Percentiles rank a stretch among this genome's conserved stretches.
Evolutionary conservation across 2,888 invertebrate species (phyloP).

Genomic region (Hartigia nigra): DNA sequence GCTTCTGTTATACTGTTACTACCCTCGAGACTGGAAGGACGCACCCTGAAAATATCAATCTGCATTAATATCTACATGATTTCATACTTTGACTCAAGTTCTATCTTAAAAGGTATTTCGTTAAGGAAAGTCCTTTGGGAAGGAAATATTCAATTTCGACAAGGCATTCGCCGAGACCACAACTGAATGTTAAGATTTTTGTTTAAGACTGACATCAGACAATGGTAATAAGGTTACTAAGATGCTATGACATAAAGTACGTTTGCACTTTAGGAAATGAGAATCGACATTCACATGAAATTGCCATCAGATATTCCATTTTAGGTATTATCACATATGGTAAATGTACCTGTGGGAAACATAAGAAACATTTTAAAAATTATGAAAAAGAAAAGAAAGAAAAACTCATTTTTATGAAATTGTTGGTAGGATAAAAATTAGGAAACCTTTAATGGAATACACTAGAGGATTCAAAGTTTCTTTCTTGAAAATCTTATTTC

Average conservation of each 20-base stretch:
- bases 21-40: not conserved
- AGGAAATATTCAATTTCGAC: not conserved
- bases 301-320: not conserved
- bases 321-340: not conserved
- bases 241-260: not conserved
- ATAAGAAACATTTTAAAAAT: not conserved
- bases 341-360: not conserved
- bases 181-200: not conserved
- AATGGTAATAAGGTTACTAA: not conserved
- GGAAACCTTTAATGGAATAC: not conserved
- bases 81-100: slow-evolving; percentile 48
- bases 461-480: not conserved
- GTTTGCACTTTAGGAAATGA: not conserved
- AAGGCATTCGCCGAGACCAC: not conserved
- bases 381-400: not conserved
- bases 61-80: slow-evolving; percentile 41
- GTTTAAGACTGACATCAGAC: not conserved
- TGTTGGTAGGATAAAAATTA: not conserved
- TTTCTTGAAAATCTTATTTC: not conserved
- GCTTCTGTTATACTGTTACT: not conserved
- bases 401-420: not conserved
- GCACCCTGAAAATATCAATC: slow-evolving; percentile 21
- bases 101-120: not conserved
- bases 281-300: not conserved
- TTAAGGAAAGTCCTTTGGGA: not conserved